These are phyloP conservation scores for Drosophila rellima DNA, from an alignment of 2,888 invertebrate species.

Conservation along the genomic window DNA sequence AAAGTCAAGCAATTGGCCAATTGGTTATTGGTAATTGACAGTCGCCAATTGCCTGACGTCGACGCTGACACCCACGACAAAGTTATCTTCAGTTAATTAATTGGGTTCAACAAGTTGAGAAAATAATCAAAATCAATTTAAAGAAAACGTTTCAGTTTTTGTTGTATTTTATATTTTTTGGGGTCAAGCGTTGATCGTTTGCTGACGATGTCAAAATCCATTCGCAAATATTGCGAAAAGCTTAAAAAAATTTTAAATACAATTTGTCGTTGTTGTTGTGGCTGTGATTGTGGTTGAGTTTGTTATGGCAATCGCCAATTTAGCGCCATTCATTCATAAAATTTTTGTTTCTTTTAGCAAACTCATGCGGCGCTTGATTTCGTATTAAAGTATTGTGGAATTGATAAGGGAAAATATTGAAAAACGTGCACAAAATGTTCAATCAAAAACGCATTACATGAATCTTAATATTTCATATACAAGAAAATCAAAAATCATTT, in stretches of 20 bases:
- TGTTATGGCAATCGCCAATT: conserved; percentile 63
- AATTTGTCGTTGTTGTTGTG: conserved; percentile 22
- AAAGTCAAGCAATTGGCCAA: conserved; percentile 20
- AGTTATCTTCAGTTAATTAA: conserved; percentile 79
- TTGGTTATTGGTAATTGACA: conserved; percentile 7
- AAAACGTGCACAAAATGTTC: conserved; percentile 63
- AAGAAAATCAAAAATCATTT: conserved; percentile 15
- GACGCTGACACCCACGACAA: conserved; percentile 70
- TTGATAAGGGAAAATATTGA: conserved; percentile 42
- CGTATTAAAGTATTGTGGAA: conserved; percentile 47
- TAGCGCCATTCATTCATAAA: conserved; percentile 76
- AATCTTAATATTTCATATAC: conserved; percentile 62
- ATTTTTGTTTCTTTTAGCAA: conserved; percentile 61
- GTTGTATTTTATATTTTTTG: conserved; percentile 52
- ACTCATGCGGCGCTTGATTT: conserved; percentile 65
- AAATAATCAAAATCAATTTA: conserved; percentile 83
- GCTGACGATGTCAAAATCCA: conserved; percentile 56
- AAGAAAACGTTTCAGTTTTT: conserved; percentile 28
- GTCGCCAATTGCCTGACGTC: conserved; percentile 6
- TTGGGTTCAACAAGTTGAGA: conserved; percentile 83
- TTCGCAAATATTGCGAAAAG: conserved; percentile 69
- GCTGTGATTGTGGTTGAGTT: conserved; percentile 33
- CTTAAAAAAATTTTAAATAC: conserved; percentile 43
- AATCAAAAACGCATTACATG: conserved; percentile 77
- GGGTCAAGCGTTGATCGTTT: conserved; percentile 68